Evolutionary conservation across 1,140 invertebrate species (phyloP).

Genomic region (Nephotettix cincticeps): DNA sequence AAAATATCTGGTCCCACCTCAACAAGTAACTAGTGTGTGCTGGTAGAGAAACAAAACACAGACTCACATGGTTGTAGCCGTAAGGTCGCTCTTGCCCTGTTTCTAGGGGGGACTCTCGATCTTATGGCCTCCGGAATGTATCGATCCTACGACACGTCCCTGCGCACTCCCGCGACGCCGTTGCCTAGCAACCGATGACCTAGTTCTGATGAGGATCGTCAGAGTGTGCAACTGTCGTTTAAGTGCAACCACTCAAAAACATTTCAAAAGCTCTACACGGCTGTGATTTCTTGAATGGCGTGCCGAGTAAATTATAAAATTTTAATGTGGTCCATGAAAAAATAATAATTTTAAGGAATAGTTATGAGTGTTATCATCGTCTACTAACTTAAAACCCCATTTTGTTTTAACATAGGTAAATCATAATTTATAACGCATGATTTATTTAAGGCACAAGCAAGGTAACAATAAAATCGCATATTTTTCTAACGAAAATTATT

Average conservation of each 20-base stretch:
- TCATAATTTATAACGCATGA: no score
- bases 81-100: not conserved
- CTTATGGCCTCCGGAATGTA: not conserved
- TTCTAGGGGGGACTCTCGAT: not conserved
- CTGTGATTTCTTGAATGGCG: not conserved
- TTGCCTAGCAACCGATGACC: not conserved
- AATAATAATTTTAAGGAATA: no score
- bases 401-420: no score
- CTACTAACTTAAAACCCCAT: no score
- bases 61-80: not conserved
- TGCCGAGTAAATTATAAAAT: not conserved
- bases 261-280: not conserved
- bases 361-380: no score
- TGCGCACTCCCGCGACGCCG: not conserved
- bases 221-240: not conserved
- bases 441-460: no score
- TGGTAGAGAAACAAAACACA: no score
- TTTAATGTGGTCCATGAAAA: not conserved
- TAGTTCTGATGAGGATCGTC: not conserved
- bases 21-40: no score
- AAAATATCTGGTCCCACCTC: no score
- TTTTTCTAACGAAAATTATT: no score
- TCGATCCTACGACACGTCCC: not conserved
- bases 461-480: no score
- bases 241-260: not conserved